Evolutionary conservation across 2,888 invertebrate species (phyloP).

Genomic region (Ormyrus labotus): DNA sequence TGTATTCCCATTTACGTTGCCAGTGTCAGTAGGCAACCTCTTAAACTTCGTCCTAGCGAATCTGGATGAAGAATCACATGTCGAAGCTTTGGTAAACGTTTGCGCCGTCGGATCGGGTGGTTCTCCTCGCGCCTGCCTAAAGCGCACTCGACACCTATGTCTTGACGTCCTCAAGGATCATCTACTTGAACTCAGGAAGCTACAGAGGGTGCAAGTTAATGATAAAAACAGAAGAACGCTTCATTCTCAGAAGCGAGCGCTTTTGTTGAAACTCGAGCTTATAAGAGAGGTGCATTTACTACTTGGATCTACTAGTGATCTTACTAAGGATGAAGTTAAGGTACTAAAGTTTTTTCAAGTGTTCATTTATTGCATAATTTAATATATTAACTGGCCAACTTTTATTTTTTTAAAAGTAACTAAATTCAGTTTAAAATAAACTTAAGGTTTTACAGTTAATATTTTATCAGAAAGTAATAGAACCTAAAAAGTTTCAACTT

Average conservation of each 20-base stretch:
- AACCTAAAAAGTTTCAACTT: background rate
- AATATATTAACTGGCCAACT: no score
- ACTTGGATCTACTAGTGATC: conserved; percentile 65
- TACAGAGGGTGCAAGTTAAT: conserved; percentile 61
- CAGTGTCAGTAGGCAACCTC: conserved; percentile 82
- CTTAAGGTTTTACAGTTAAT: no score
- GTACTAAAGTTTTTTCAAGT: background rate
- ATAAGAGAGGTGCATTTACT: conserved; percentile 69
- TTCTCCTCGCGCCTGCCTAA: conserved; percentile 67
- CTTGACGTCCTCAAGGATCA: conserved; percentile 70
- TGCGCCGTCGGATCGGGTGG: conserved; percentile 68
- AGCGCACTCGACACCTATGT: conserved; percentile 68
- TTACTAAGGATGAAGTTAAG: conserved; percentile 60
- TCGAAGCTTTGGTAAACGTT: conserved; percentile 71
- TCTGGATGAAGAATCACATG: conserved; percentile 76
- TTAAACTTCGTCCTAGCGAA: conserved; percentile 85
- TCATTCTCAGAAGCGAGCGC: conserved; percentile 56
- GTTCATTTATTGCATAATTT: no score
- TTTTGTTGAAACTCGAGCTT: conserved; percentile 69
- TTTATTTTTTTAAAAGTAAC: background rate
- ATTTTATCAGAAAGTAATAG: background rate
- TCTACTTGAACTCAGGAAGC: conserved; percentile 65
- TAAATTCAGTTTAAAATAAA: no score
- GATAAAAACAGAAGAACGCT: background rate
- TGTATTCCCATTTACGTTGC: conserved; percentile 81